Base-by-base conservation (phyloP, 2,888 invertebrate species). In the Drosophila leonis region DNA sequence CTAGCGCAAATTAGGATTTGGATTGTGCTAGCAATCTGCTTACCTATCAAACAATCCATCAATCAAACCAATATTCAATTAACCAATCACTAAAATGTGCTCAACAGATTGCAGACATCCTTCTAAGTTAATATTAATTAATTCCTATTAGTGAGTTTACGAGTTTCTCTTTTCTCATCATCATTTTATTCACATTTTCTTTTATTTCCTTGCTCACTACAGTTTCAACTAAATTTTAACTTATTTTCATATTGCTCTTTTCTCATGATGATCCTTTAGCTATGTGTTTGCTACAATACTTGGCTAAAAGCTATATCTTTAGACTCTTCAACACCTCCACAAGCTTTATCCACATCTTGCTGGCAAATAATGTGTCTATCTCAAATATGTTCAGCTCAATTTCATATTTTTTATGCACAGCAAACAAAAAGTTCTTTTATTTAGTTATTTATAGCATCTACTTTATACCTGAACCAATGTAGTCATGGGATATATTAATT, bases 31-130 rank as follows among this genome's bases (percentile, higher is more conserved):
- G 31, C 55, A 65, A 65, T 60, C 73, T 41, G 42, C 44, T 63
- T 62, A 62, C 31, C 15, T 33, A 61, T 42, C 39, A 48, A 29
- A 10, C 33, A 56, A 72, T 42, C 57, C 57, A 77, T 77, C 63
- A 74, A 74, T 77, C 77, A 77, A 76, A 33, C 13, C 59, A 33
- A 70, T 64, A 66, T 62, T 77, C 65, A 77, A 74, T 77, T 74
- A 65, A 65, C 64, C 54, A 64, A 74, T 71, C 54, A 66, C 70
- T 57, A 18, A 61, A 77, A 54, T 73, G 44, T 70, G 60, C 62
- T 65, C 27, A 74, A 55, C 69, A 52, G 65, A 73, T 73, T 65
- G 48, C 49, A 41, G 18, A 7, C 49, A 51, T 27, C 48, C 39
- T 35, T 35, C 15, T 12, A 7, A 5, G 33, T 27, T 20, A 6